Evolutionary conservation across 2,113 vertebrate species (phyloP), one percentile per base, ranked within the genome.

Genomic region (Zosterops borbonicus): DNA sequence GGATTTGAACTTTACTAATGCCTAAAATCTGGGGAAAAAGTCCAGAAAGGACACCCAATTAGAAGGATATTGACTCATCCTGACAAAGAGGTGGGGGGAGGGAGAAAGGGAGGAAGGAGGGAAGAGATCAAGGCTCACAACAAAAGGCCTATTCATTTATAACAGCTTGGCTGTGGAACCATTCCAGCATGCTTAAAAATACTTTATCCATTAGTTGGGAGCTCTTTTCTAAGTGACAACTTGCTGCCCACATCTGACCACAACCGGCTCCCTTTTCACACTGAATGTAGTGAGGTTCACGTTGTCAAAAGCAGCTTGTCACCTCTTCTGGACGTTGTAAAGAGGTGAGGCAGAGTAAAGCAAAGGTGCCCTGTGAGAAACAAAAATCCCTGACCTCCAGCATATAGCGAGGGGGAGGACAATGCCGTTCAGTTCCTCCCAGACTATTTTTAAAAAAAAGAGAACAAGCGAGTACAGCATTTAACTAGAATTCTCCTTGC

Each of bases 121-220:
- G 93, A 94, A 89, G 69, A 94, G 92, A 96, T 96, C 91, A 96
- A 96, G 94, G 83, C 86, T 93, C 67, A 87, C 87, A 95, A 96
- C 95, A 96, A 97, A 96, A 94, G 70, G 81, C 44, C 95, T 84
- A 93, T 97, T 97, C 93, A 94, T 93, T 94, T 94, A 44, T 95
- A 95, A 92, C 87, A 92, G 83, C 91, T 96, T 95, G 86, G 83
- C 96, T 95, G 71, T 96, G 95, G 95, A 97, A 79, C 50, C 73
- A 49, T 93, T 93, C 92, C 85, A 94, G 63, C 80, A 41, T 80
- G 92, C 92, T 97, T 97, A 87, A 96, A 96, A 97, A 95, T 95
- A 96, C 63, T 78, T 82, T 59, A 94, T 84, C 94, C 49, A 78
- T 93, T 91, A 90, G 64, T 27, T 83, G 69, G 91, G 35, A 91